A percentile compares a stretch with the other conserved stretches of the same genome.
Conservation (phyloP, 2,888 invertebrate species). For the Tetragonisca angustula region DNA sequence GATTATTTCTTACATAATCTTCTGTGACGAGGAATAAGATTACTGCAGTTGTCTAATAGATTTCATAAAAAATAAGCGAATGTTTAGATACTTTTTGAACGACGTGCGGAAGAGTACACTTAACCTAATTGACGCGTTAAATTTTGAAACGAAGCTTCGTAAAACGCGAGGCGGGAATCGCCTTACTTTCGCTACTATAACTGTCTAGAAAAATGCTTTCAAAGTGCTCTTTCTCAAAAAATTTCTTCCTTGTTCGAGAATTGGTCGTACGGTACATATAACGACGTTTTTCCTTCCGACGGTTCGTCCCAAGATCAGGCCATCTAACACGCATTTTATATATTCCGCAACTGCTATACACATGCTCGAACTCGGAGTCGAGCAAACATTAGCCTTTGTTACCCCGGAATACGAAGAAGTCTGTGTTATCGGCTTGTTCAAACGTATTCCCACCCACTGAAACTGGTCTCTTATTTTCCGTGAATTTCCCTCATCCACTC, state of each 20-base stretch:
- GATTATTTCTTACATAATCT: no score
- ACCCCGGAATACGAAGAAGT: not conserved
- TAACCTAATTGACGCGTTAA: not conserved
- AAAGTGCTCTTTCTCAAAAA: not conserved
- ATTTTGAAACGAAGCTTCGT: not conserved
- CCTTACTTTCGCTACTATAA: not conserved
- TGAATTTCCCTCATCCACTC: not conserved
- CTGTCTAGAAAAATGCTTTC: not conserved
- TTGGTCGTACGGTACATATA: not conserved
- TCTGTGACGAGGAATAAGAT: no score
- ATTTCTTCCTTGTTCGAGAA: not conserved
- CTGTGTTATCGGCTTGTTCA: not conserved
- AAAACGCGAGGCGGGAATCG: not conserved
- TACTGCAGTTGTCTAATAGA: not conserved
- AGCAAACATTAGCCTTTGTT: slow-evolving; percentile 17
- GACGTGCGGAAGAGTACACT: not conserved
- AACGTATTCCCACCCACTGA: not conserved
- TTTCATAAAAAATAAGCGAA: not conserved
- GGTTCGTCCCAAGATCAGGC: not conserved
- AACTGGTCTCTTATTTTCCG: not conserved
- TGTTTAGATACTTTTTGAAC: not conserved
- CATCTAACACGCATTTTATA: slow-evolving; percentile 13
- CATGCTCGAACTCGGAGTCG: not conserved
- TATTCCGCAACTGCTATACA: slow-evolving; percentile 9
- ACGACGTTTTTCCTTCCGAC: slow-evolving; percentile 4